Evolutionary conservation across 2,113 vertebrate genomes (phyloP).

Genomic region (Procavia capensis): DNA sequence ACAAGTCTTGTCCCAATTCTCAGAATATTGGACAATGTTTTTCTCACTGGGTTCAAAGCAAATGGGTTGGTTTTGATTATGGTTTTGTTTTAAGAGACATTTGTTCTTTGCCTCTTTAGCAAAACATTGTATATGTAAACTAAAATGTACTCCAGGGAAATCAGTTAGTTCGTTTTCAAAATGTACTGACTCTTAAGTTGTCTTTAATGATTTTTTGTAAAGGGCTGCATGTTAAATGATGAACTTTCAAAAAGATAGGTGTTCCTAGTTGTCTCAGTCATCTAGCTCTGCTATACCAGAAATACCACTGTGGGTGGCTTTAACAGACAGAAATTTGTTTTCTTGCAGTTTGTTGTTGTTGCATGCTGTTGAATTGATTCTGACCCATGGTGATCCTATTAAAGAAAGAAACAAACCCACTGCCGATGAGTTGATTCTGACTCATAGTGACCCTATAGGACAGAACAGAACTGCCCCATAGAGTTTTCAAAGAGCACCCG

Average conservation of each 20-base stretch:
- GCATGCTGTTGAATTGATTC: too few relatives aligned
- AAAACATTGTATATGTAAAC: constrained; percentile 27
- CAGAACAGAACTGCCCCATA: too few relatives aligned
- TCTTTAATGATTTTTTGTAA: constrained; percentile 32
- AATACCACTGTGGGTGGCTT: too few relatives aligned
- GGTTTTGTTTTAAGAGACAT: background rate
- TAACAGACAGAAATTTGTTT: background rate
- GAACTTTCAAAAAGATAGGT: background rate
- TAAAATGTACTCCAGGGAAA: constrained; percentile 47
- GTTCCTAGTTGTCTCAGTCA: background rate
- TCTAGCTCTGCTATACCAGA: too few relatives aligned
- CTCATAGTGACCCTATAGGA: too few relatives aligned
- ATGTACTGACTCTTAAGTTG: constrained; percentile 33
- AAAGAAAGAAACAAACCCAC: too few relatives aligned
- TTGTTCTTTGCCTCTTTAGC: constrained; percentile 41
- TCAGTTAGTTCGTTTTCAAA: constrained; percentile 28
- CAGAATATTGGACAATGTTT: background rate
- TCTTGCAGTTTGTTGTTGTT: background rate
- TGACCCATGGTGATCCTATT: too few relatives aligned
- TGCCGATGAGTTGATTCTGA: too few relatives aligned
- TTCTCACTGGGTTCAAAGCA: constrained; percentile 16
- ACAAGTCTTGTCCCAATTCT: background rate
- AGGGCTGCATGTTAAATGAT: constrained; percentile 46
- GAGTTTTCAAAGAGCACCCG: too few relatives aligned
- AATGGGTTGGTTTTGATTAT: background rate